Percentiles rank a stretch among this genome's conserved stretches.
Evolutionary conservation across 2,113 vertebrate species (phyloP).

Genomic region (Rhipidura dahli): DNA sequence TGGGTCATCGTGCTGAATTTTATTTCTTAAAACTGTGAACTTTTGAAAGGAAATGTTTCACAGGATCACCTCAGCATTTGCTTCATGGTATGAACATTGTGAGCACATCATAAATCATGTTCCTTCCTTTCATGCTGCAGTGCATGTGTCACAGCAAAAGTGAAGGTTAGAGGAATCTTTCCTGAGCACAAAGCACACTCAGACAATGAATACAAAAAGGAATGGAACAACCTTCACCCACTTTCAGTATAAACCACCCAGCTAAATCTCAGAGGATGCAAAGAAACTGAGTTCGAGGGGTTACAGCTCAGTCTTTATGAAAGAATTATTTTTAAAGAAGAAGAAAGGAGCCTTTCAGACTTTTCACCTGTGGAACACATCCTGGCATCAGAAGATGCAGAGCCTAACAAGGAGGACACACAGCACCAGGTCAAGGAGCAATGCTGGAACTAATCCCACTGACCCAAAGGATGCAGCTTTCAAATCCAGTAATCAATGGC

Average conservation of each 20-base stretch:
- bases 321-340: not conserved
- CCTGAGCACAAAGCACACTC: fast-evolving
- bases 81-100: not conserved
- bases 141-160: not conserved
- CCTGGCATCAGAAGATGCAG: not conserved
- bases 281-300: not conserved
- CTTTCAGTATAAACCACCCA: not conserved
- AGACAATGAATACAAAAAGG: not conserved
- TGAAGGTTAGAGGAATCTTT: not conserved
- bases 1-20: not conserved
- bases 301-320: not conserved
- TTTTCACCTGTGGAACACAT: not conserved
- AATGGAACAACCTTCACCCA: not conserved
- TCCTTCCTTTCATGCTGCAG: not conserved
- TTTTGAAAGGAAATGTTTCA: not conserved
- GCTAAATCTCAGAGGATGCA: not conserved
- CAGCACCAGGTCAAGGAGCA: not conserved
- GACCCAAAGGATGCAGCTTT: not conserved
- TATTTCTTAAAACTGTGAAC: not conserved
- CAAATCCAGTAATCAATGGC: not conserved
- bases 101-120: not conserved
- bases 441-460: not conserved
- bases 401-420: not conserved
- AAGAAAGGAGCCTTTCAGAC: not conserved
- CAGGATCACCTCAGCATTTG: not conserved